Conservation (phyloP, 1,140 invertebrate species). For the Pomacea maculata region DNA sequence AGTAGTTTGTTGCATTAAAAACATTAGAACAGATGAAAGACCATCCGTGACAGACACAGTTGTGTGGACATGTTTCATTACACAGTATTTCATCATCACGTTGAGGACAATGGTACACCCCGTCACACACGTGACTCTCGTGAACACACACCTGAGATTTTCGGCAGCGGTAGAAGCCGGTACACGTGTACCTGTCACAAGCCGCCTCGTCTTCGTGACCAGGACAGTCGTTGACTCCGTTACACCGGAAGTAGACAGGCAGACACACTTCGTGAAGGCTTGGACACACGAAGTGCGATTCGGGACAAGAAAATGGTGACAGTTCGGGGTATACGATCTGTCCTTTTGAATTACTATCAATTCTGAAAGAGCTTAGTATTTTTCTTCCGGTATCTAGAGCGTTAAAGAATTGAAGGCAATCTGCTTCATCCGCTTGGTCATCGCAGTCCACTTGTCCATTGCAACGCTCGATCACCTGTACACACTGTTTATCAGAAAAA, state of each 20-base stretch:
- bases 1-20: background rate
- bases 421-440: constrained; percentile 4
- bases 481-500: background rate
- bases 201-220: background rate
- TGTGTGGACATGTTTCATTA: constrained; percentile 57
- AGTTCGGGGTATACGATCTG: no score
- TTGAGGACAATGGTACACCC: constrained; percentile 14
- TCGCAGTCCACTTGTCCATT: background rate
- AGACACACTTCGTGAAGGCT: background rate
- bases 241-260: background rate
- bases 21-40: background rate
- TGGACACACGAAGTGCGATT: background rate
- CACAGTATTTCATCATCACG: constrained; percentile 18
- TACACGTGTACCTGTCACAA: background rate
- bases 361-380: no score
- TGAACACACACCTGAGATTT: constrained; percentile 10
- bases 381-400: no score
- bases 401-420: background rate
- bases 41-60: constrained; percentile 6
- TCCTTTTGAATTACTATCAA: background rate
- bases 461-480: background rate
- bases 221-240: constrained; percentile 1
- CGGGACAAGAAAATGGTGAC: background rate
- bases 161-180: constrained; percentile 5
- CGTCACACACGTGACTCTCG: constrained; percentile 2